Base-by-base conservation (phyloP, 2,888 invertebrate genomes). In the Oligia fasciuncula region DNA sequence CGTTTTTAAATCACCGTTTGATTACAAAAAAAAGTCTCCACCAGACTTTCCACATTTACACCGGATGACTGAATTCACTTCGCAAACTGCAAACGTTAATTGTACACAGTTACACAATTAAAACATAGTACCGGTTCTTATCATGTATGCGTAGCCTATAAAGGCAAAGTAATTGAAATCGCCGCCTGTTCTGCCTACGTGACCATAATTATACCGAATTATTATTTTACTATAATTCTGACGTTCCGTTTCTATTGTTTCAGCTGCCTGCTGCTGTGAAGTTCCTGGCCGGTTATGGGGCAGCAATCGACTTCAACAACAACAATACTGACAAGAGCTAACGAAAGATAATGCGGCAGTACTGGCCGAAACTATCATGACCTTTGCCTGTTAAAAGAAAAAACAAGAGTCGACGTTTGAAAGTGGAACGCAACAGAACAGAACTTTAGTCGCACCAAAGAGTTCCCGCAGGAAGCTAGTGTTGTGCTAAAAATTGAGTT, bases 261-360 rank as follows among this genome's bases (percentile, higher is more conserved):
- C 95, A 96, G 96, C 93, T 95, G 92, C 94, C 94, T 84, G 94
- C 93, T 91, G 94, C 95, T 92, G 94, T 94, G 89, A 93, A 94
- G 93, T 94, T 94, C 92, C 95, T 95, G 85, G 91, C 93, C 90
- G 95, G 96, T 87, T 96, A 96, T 93, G 96, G 96, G 85, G 95
- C 96, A 87, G 96, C 95, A 81, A 92, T 96, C 88, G 96, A 96
- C 93, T 96, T 94, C 92, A 83, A 88, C 77, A 76, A 83, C 57
- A 80, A 77, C 75, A 78, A 76, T 75, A 85, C 87, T 87, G 87
- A 87, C 88, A 90, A 90, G 84, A 91, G 86, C 89, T 86, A 84
- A 77, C 87, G 81, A 83, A 81, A 76, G 63, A 80, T 76, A 87
- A 92, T 91, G 90, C 86, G 87, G 86, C 87, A 91, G 81, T 88